phyloP scores from a whole-genome alignment of 2,888 invertebrate genomes.

The Drosophila tripunctata region DNA sequence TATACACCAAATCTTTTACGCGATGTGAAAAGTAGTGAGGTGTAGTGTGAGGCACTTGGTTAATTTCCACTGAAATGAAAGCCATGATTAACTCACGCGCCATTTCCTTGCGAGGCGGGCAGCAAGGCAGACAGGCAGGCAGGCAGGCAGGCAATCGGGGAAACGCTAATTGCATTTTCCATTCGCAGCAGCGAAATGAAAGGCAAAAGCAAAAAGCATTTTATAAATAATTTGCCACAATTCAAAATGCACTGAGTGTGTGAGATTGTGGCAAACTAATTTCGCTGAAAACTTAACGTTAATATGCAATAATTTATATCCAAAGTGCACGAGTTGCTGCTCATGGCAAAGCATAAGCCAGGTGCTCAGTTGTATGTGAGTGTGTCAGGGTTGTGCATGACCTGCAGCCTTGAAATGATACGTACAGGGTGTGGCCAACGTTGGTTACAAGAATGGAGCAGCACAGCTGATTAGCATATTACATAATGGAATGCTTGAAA shows the following conservation, averaged over 20 bases:
- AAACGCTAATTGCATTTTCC: conserved; percentile 69
- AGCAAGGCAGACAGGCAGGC: no score
- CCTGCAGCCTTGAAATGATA: conserved; percentile 36
- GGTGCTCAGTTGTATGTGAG: conserved; percentile 3
- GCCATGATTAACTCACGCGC: conserved; percentile 62
- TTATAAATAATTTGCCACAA: conserved; percentile 69
- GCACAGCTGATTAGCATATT: conserved; percentile 2
- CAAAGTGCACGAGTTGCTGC: conserved; percentile 56
- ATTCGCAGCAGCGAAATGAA: conserved; percentile 23
- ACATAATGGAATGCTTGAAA: conserved; percentile 2
- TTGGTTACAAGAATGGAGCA: not conserved
- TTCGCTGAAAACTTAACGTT: conserved; percentile 74
- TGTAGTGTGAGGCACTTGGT: conserved; percentile 29
- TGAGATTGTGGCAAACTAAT: conserved; percentile 57
- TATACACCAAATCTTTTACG: no score
- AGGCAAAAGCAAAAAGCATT: conserved; percentile 38
- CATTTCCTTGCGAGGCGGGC: conserved; percentile 68
- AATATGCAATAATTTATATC: conserved; percentile 73
- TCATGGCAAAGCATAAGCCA: conserved; percentile 32
- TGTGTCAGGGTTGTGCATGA: conserved; percentile 24
- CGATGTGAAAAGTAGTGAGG: no score
- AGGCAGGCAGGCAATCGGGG: conserved; percentile 52
- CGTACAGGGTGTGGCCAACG: conserved; percentile 35
- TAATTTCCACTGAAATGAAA: conserved; percentile 57
- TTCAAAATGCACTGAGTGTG: conserved; percentile 38